Conservation (phyloP, 2,113 vertebrate genomes). For the Corydoras sp. region DNA sequence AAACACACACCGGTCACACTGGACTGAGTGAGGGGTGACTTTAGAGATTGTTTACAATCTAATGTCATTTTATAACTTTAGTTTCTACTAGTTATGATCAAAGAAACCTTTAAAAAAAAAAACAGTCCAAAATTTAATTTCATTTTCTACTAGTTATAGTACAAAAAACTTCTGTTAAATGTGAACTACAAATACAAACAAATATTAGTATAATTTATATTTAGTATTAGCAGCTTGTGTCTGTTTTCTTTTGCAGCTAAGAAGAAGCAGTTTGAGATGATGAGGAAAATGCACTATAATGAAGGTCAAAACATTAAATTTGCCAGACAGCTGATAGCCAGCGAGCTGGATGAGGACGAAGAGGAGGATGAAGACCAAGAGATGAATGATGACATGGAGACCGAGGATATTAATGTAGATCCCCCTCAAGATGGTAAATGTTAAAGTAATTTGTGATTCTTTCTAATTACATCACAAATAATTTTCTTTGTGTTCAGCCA, state of each 20-base stretch:
- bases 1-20: no score
- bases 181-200: no score
- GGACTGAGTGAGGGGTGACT: no score
- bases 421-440: slow-evolving; percentile 67
- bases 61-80: no score
- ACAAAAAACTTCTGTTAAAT: no score
- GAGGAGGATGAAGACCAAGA: slow-evolving; percentile 74
- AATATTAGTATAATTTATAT: no score
- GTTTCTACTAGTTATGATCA: no score
- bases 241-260: slow-evolving; percentile 67
- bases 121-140: no score
- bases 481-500: no score
- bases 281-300: slow-evolving; percentile 96
- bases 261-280: slow-evolving; percentile 92
- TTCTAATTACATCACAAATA: not conserved
- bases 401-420: slow-evolving; percentile 72
- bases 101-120: no score
- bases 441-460: not conserved
- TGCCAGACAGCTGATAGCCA: slow-evolving; percentile 89
- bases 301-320: slow-evolving; percentile 94
- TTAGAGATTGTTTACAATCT: no score
- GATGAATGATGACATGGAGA: slow-evolving; percentile 78
- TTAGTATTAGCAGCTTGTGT: not conserved
- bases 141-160: no score
- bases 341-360: slow-evolving; percentile 75